phyloP scores from a whole-genome alignment of 1,140 invertebrate species.

The Zaprionus gabonicus region DNA sequence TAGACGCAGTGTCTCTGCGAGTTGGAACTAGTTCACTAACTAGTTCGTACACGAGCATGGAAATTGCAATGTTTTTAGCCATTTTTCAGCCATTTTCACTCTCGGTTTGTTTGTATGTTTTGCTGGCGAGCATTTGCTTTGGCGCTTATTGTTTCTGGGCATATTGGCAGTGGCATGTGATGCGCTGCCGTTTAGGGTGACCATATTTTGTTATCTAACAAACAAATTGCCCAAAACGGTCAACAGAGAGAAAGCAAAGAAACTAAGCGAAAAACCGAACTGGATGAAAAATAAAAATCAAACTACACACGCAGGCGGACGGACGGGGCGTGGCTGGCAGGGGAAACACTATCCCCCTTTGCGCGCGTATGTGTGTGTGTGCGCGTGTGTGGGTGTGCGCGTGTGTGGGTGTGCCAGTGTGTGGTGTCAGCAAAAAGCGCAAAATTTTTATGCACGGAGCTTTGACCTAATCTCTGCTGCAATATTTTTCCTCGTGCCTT shows the following conservation, averaged over 20 bases:
- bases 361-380: too few relatives aligned
- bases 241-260: not conserved
- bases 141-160: not conserved
- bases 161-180: not conserved
- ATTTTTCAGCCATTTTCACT: constrained; percentile 4
- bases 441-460: constrained; percentile 71
- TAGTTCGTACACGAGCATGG: not conserved
- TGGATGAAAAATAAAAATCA: constrained; percentile 17
- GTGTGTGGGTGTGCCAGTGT: constrained; percentile 30
- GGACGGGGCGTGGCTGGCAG: not conserved
- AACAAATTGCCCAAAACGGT: not conserved
- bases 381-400: too few relatives aligned
- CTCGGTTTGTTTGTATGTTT: not conserved
- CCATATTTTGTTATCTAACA: constrained; percentile 2
- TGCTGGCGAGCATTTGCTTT: not conserved
- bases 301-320: constrained; percentile 12
- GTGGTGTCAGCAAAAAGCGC: constrained; percentile 58
- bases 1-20: not conserved
- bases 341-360: not conserved
- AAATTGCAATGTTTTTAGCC: not conserved
- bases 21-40: constrained; percentile 2
- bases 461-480: constrained; percentile 81
- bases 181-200: not conserved
- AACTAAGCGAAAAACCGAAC: not conserved
- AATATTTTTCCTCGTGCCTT: constrained; percentile 74